Evolutionary conservation across 2,113 vertebrate species (phyloP).

Genomic region (Natator depressus): DNA sequence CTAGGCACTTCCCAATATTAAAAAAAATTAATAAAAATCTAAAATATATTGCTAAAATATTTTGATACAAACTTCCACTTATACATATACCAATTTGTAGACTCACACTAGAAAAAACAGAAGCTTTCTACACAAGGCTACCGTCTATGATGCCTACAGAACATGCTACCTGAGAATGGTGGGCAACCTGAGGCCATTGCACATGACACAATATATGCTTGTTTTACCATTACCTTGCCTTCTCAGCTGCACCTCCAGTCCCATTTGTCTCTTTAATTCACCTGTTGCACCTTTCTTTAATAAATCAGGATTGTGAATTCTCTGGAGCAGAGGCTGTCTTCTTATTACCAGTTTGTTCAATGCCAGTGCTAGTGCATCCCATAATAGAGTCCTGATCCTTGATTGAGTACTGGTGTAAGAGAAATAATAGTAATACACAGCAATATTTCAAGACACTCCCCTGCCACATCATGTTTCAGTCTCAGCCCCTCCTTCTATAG

Average conservation of each 20-base stretch:
- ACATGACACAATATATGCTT: not conserved
- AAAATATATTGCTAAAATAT: not conserved
- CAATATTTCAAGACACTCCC: not conserved
- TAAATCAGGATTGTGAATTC: not conserved
- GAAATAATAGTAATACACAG: not conserved
- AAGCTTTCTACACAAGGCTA: not conserved
- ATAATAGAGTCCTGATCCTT: not conserved
- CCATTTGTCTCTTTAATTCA: not conserved
- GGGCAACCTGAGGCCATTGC: not conserved
- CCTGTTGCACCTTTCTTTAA: not conserved
- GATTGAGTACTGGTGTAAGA: not conserved
- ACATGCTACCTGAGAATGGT: not conserved
- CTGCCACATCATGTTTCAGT: not conserved
- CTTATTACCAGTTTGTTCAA: not conserved
- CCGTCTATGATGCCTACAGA: not conserved
- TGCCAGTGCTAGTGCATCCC: not conserved
- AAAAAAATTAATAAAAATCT: not conserved
- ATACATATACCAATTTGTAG: not conserved
- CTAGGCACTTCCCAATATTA: not conserved
- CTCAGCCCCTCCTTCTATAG: not conserved
- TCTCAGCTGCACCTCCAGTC: not conserved
- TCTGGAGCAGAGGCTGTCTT: not conserved
- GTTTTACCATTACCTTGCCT: not conserved
- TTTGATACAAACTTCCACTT: not conserved
- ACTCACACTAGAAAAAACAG: not conserved